Percentiles rank a stretch among this genome's conserved stretches.
Conservation (phyloP, 2,888 invertebrate genomes). For the Habrosyne pyritoides region DNA sequence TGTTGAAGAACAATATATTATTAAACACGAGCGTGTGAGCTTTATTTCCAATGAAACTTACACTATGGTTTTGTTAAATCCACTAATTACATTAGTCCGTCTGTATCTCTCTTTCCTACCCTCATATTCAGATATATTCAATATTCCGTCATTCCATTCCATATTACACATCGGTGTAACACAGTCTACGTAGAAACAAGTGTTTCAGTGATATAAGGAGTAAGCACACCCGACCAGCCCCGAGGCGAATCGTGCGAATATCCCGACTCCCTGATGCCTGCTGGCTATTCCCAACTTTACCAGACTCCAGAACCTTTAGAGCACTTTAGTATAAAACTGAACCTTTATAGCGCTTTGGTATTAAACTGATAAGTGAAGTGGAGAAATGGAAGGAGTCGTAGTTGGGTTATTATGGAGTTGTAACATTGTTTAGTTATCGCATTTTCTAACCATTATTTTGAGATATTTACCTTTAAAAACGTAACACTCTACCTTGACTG, state of each 20-base stretch:
- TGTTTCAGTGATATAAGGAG: neutral
- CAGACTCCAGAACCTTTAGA: neutral
- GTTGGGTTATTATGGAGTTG: neutral
- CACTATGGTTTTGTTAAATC: no score
- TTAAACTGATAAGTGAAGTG: slow-evolving; percentile 3
- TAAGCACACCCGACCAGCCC: neutral
- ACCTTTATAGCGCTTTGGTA: neutral
- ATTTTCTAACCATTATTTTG: no score
- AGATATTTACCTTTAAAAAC: no score
- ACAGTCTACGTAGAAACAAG: neutral
- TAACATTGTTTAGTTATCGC: no score
- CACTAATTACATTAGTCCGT: no score
- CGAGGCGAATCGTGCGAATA: neutral
- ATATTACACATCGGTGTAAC: neutral
- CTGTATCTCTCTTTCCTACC: no score
- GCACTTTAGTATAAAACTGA: neutral
- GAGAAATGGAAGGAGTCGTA: neutral
- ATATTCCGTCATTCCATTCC: no score
- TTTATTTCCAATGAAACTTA: no score
- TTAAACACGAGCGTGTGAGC: no score
- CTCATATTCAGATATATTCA: no score
- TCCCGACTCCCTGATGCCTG: neutral
- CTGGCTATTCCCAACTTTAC: slow-evolving; percentile 1
- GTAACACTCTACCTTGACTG: no score
- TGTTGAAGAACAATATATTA: no score